phyloP scores from a whole-genome alignment of 2,888 invertebrate species.

The Thyatira batis region DNA sequence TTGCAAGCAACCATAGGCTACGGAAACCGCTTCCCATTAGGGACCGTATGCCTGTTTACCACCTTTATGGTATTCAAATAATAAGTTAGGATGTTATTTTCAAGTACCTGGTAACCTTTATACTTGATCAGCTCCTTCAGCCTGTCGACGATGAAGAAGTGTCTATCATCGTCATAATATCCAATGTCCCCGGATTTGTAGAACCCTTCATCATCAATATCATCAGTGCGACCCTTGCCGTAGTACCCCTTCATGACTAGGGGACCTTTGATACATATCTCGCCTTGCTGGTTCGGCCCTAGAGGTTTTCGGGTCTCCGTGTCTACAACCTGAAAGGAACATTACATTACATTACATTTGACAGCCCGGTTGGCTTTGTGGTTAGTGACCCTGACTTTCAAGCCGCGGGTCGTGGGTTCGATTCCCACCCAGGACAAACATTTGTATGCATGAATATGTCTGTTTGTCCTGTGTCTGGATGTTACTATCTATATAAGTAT shows the following conservation, averaged over 20 bases:
- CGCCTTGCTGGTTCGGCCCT: constrained; percentile 87
- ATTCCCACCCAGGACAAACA: too few relatives aligned
- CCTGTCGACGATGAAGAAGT: constrained; percentile 62
- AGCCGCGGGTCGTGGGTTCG: too few relatives aligned
- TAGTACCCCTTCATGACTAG: constrained; percentile 92
- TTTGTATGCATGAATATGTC: too few relatives aligned
- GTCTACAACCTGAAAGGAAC: constrained; percentile 70
- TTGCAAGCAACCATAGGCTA: too few relatives aligned
- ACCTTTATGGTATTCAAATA: neutral
- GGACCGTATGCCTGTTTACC: too few relatives aligned
- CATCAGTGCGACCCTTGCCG: constrained; percentile 61
- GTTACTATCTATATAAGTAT: too few relatives aligned
- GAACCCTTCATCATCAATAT: constrained; percentile 90
- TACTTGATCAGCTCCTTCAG: constrained; percentile 72
- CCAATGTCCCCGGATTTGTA: constrained; percentile 84
- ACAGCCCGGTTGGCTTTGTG: too few relatives aligned
- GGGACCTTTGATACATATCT: constrained; percentile 90
- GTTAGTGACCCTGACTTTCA: too few relatives aligned
- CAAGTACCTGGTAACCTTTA: constrained; percentile 61
- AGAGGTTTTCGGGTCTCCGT: constrained; percentile 82
- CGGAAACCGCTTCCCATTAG: too few relatives aligned
- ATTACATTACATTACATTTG: neutral
- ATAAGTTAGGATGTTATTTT: neutral
- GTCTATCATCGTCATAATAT: constrained; percentile 62
- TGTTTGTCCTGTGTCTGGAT: too few relatives aligned